Percentiles rank a stretch among this genome's conserved stretches.
These are phyloP conservation scores for Drosophila tropicalis DNA, from an alignment of 1,140 invertebrate species.

Conservation along the genomic window DNA sequence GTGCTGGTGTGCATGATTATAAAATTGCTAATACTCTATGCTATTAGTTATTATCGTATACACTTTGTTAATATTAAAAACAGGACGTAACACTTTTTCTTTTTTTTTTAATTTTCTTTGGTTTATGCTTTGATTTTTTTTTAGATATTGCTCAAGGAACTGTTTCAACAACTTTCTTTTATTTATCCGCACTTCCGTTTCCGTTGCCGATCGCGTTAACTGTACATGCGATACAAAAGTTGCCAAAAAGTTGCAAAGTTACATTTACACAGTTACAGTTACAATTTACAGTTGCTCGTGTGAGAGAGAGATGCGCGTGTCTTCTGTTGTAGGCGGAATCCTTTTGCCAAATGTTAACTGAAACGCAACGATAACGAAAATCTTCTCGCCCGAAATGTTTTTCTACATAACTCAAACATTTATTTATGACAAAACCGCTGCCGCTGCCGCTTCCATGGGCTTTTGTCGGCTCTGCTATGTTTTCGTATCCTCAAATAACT, in stretches of 20 bases:
- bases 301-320: conserved; percentile 18
- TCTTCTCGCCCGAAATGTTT: conserved; percentile 82
- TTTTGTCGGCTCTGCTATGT: conserved; percentile 81
- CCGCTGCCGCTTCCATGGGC: conserved; percentile 80
- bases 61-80: conserved; percentile 36
- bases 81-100: conserved; percentile 69
- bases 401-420: conserved; percentile 83
- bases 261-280: neutral
- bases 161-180: neutral
- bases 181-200: neutral
- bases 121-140: conserved; percentile 20
- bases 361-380: conserved; percentile 83
- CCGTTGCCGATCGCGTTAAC: conserved; percentile 36
- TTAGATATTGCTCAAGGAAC: conserved; percentile 23
- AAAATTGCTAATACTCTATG: conserved; percentile 21
- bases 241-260: conserved; percentile 6
- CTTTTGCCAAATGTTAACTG: conserved; percentile 82
- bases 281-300: neutral
- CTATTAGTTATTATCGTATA: conserved; percentile 23
- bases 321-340: conserved; percentile 76
- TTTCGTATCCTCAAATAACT: conserved; percentile 82
- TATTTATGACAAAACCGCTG: conserved; percentile 82
- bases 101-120: conserved; percentile 18
- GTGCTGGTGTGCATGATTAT: conserved; percentile 66
- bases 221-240: conserved; percentile 34